Conservation (phyloP, 92 coral and sea anemone species). For the Paramuricea clavata region DNA sequence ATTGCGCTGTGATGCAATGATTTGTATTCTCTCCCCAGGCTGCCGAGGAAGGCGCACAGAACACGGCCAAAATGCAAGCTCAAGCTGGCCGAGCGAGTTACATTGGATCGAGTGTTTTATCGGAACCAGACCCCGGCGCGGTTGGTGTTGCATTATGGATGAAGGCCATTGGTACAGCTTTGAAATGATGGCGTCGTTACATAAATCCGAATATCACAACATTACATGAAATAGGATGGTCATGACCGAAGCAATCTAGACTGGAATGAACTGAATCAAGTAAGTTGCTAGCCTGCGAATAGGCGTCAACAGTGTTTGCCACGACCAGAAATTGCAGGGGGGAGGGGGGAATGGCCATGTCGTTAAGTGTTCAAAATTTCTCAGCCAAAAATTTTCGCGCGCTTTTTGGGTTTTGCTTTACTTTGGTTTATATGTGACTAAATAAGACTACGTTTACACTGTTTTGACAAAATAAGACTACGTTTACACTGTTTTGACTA, state of each 20-base stretch:
- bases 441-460: too few species aligned
- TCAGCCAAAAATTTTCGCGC: too few species aligned
- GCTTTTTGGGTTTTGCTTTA: too few species aligned
- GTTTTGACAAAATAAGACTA: too few species aligned
- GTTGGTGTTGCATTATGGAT: conserved; percentile 87
- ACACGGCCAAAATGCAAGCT: conserved; percentile 92
- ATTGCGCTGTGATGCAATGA: background rate
- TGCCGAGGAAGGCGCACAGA: conserved; percentile 89
- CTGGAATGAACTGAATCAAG: background rate
- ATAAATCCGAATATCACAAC: background rate
- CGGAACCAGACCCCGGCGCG: conserved; percentile 95
- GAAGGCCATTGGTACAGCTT: conserved; percentile 80
- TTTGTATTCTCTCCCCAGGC: conserved; percentile 67
- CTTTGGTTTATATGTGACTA: too few species aligned
- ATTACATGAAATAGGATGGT: too few species aligned
- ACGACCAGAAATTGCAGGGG: too few species aligned
- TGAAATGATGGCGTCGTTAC: conserved; percentile 39
- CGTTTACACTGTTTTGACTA: too few species aligned
- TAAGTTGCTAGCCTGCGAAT: background rate
- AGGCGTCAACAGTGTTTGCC: too few species aligned
- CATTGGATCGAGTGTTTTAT: conserved; percentile 76
- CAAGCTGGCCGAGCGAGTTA: conserved; percentile 99
- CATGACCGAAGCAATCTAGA: background rate
- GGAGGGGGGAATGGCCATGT: too few species aligned
- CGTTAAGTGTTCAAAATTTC: too few species aligned